phyloP scores from a whole-genome alignment of 2,888 invertebrate genomes.

The Hirtodrosophila trivittata region DNA sequence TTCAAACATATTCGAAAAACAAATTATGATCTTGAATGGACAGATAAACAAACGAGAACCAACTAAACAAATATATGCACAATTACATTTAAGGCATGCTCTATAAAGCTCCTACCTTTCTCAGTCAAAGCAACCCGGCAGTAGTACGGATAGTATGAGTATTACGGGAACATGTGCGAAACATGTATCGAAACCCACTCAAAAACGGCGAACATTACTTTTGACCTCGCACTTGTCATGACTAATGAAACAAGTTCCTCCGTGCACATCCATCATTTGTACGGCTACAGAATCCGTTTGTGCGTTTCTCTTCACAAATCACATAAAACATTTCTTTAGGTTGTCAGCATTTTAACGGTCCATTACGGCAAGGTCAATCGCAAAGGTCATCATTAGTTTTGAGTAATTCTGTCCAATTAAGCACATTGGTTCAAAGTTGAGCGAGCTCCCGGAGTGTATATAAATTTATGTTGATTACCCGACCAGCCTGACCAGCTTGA shows the following conservation, averaged over 20 bases:
- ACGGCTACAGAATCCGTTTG: conserved; percentile 23
- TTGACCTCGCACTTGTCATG: conserved; percentile 20
- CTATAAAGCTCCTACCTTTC: too few species aligned
- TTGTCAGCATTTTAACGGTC: conserved; percentile 22
- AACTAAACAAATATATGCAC: too few species aligned
- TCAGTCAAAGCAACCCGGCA: conserved; percentile 3
- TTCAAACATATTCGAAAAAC: too few species aligned
- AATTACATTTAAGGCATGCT: too few species aligned
- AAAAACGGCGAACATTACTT: conserved; percentile 17
- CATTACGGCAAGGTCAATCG: conserved; percentile 42
- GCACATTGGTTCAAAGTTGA: conserved; percentile 63
- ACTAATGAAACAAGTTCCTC: conserved; percentile 19
- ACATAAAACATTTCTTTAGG: conserved; percentile 22
- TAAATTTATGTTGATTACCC: conserved; percentile 30
- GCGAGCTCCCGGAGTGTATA: conserved; percentile 25
- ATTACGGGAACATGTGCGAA: too few species aligned
- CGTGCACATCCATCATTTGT: conserved; percentile 46
- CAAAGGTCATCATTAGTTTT: conserved; percentile 53
- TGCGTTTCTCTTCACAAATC: conserved; percentile 36
- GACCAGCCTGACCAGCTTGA: not conserved
- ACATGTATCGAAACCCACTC: not conserved
- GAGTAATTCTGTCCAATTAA: not conserved
- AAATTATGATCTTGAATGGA: too few species aligned
- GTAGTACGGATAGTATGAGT: too few species aligned
- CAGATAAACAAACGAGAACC: too few species aligned